Evolutionary conservation across 2,888 invertebrate species (phyloP), one percentile per base, ranked within the genome.

Genomic region (Orchesella flavescens): DNA sequence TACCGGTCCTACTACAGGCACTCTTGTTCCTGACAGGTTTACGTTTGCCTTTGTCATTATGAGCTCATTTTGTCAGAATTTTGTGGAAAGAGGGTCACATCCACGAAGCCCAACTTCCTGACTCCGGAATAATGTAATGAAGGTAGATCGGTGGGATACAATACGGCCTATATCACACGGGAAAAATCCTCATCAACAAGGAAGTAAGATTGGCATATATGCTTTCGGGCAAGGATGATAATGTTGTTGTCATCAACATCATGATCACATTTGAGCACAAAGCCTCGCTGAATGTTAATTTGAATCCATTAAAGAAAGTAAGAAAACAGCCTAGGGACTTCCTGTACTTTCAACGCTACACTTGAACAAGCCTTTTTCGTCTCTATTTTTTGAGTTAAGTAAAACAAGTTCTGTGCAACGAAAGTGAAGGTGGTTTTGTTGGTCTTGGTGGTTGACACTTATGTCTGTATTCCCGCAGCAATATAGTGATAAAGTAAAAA

Each of bases 241-340:
- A 53, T 53, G n/a, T n/a, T n/a, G n/a, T n/a, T 53, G 53, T 34
- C 34, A 34, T 34, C 34, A 34, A 34, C 34, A 34, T 34, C 34
- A 53, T n/a, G 53, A 53, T 57, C 57, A 57, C 57, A 19, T 57
- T 57, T n/a, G 19, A n/a, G 19, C 19, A 17, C 4, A 19, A 57
- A 57, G 4, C 19, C 57, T 19, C 3, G 17, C 19, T 57, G n/a
- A 71, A 71, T 43, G 24, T 71, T 71, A 71, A 71, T 71, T 55
- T 71, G 34, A 71, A 34, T 57, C 57, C 71, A 71, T 71, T 71
- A 71, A 57, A 46, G 34, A 71, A 71, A 57, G 71, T 57, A 43
- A 10, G 12, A 19, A n/a, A 19, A 19, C 57, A 57, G 57, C 71
- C 57, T n/a, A 23, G 24, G 55, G 71, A 1, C 17, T 19, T 66